A percentile compares a stretch with the other conserved stretches of the same genome.
Conservation (phyloP, 2,888 invertebrate species). For the Nephrotoma flavescens region DNA sequence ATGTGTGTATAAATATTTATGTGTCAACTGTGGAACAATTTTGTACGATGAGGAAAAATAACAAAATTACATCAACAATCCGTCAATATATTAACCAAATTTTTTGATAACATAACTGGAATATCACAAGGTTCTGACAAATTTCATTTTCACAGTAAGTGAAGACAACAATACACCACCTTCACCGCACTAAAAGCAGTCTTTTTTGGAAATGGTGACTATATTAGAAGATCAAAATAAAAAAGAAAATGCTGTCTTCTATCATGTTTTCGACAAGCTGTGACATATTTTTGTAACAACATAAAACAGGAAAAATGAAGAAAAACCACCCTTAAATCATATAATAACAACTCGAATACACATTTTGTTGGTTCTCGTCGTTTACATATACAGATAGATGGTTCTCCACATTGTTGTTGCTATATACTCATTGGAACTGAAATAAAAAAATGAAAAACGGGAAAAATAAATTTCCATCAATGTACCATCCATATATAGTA, state of each 20-base stretch:
- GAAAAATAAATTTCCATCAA: background rate
- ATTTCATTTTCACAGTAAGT: background rate
- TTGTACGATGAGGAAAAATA: background rate
- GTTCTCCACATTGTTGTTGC: background rate
- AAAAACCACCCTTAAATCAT: background rate
- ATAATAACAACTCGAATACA: background rate
- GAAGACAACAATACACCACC: background rate
- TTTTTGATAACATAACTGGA: background rate
- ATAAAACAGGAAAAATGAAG: background rate
- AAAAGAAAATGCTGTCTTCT: background rate
- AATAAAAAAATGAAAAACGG: background rate
- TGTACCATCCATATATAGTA: background rate
- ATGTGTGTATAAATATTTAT: background rate
- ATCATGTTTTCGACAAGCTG: background rate
- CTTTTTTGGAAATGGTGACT: background rate
- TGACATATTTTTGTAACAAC: background rate
- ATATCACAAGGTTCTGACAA: background rate
- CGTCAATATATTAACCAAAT: background rate
- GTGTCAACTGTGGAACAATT: background rate
- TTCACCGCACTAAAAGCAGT: background rate
- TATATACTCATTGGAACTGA: background rate
- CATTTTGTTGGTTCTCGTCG: background rate
- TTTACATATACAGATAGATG: background rate
- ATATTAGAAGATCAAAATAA: background rate
- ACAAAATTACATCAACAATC: background rate